Base-by-base conservation (phyloP, 2,113 vertebrate species). In the Vicugna pacos region DNA sequence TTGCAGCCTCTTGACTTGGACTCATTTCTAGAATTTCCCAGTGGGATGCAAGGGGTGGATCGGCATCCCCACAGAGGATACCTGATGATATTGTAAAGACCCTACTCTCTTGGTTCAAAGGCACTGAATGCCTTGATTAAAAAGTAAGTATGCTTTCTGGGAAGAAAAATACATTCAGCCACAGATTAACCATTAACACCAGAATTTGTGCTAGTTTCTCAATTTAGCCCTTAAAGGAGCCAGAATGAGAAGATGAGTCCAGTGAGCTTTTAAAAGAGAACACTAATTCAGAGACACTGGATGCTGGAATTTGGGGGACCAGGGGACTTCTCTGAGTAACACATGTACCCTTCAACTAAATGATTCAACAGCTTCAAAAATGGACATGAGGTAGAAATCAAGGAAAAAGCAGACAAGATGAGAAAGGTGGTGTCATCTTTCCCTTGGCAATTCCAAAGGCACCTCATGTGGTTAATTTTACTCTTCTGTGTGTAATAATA, bases 401-500 rank as follows among this genome's bases (percentile, higher is more conserved):
- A 92, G 72, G 69, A 93, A 93, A 93, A 92, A 30, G 50, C 58
- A 96, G 81, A 85, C 8, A 81, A 75, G 50, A 85, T 94, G 86
- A 92, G 54, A 92, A 96, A 93, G 26, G 35, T 54, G 85, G 85
- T 79, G 30, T 8, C 13, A 75, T 65, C 79, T 69, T 92, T 13
- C 46, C 19, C 22, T 62, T 87, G 30, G 77, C n/a, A 87, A 90
- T 94, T 91, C 52, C 69, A 93, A 52, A 92, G 56, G 75, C 26
- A 73, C 60, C 35, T 79, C 20, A 0, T 58, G 54, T 75, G 73
- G 97, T 98, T 97, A 96, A 97, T 97, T 97, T 97, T 96, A 97
- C 81, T 95, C 91, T 28, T 96, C 56, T 85, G 26, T 70, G 88
- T 97, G 48, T 96, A 98, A 98, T 97, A 96, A 98, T 98, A 97